Evolutionary conservation across 1,140 invertebrate genomes (phyloP).

Genomic region (Paramacrobiotus metropolitanus): DNA sequence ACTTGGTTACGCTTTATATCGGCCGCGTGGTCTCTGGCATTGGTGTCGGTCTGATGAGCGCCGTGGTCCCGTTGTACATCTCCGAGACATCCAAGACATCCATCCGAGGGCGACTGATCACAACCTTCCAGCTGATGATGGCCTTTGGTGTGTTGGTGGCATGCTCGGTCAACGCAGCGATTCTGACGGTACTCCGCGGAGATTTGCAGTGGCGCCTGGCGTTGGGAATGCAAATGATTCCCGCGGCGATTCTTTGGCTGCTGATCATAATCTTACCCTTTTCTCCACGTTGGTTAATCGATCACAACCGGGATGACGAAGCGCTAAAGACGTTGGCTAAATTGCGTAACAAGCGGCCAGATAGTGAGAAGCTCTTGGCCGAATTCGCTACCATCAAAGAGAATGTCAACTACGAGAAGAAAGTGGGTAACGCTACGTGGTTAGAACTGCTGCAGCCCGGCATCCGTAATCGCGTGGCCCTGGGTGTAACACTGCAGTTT

Average conservation of each 20-base stretch:
- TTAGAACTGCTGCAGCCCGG: background rate
- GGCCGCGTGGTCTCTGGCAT: constrained; percentile 32
- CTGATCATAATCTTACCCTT: constrained; percentile 37
- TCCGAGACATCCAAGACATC: constrained; percentile 31
- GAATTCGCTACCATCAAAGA: background rate
- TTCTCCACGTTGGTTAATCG: constrained; percentile 33
- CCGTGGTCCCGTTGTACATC: constrained; percentile 37
- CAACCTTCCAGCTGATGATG: background rate
- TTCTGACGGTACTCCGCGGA: background rate
- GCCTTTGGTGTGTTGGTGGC: background rate
- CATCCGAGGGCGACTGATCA: constrained; percentile 29
- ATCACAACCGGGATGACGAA: constrained; percentile 19
- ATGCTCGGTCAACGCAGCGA: background rate
- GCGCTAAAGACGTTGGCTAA: constrained; percentile 23
- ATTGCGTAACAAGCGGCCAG: constrained; percentile 19
- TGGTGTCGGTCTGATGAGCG: constrained; percentile 37
- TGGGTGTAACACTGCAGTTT: constrained; percentile 30
- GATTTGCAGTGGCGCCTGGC: background rate
- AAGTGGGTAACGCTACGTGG: background rate
- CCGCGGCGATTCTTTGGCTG: constrained; percentile 32
- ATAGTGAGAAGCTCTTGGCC: background rate
- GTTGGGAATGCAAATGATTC: constrained; percentile 18
- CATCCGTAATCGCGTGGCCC: background rate
- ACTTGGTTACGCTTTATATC: constrained; percentile 27
- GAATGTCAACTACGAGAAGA: background rate